phyloP scores from a whole-genome alignment of 2,888 invertebrate species.

The Stenichneumon culpator region DNA sequence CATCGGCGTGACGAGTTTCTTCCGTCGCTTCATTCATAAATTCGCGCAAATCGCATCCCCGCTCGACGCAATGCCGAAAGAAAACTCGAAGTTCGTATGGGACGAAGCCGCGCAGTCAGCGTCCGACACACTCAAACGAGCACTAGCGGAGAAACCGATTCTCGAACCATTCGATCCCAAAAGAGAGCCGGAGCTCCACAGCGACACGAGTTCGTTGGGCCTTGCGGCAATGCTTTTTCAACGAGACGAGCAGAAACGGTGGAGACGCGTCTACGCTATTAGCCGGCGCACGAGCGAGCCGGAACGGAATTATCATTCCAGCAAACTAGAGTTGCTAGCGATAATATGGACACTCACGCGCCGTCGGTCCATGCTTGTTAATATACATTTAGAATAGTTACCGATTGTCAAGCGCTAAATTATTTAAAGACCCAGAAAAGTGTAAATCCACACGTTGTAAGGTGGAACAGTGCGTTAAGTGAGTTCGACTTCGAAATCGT shows the following conservation, averaged over 20 bases:
- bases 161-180: slow-evolving; percentile 28
- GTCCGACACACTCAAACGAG: slow-evolving; percentile 5
- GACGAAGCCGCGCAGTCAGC: slow-evolving; percentile 2
- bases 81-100: slow-evolving; percentile 25
- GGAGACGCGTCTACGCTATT: slow-evolving; percentile 69
- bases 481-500: slow-evolving; percentile 64
- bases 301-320: slow-evolving; percentile 72
- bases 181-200: slow-evolving; percentile 33
- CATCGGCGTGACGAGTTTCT: slow-evolving; percentile 48
- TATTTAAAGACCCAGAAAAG: slow-evolving; percentile 5
- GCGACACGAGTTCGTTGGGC: slow-evolving; percentile 29
- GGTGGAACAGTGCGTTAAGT: not conserved
- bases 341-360: slow-evolving; percentile 24
- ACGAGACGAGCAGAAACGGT: slow-evolving; percentile 46
- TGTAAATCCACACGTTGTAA: not conserved
- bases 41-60: slow-evolving; percentile 29
- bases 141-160: slow-evolving; percentile 15
- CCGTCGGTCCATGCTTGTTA: not conserved
- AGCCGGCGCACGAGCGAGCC: slow-evolving; percentile 70
- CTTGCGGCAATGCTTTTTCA: slow-evolving; percentile 57
- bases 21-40: slow-evolving; percentile 44
- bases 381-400: slow-evolving; percentile 63
- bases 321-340: slow-evolving; percentile 55
- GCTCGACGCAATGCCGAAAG: slow-evolving; percentile 9
- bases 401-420: slow-evolving; percentile 1